Base-by-base conservation (phyloP, 2,888 invertebrate genomes). In the Lithophane socia region DNA sequence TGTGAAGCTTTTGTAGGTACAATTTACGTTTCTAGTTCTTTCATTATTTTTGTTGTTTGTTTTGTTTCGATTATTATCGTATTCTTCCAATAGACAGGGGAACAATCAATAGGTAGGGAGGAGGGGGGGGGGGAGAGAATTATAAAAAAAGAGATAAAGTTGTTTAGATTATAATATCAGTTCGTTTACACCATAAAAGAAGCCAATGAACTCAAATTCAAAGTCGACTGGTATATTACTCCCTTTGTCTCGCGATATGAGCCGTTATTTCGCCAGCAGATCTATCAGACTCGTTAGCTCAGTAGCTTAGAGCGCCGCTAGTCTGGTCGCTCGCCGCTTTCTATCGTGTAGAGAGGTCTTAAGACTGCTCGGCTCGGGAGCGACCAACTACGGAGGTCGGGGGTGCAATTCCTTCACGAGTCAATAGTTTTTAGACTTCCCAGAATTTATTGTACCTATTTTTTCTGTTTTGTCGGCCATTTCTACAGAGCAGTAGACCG, bases 391-490 rank as follows among this genome's bases (percentile, higher is more conserved):
- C 83, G 80, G 83, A 87, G 87, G 87, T 73, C 87, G 83, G 75
- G 29, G 87, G 83, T 87, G 83, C 85, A 87, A 87, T 69, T 87
- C 87, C 87, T 80, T 85, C 87, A 87, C 87, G 87, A 80, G 87
- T 86, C 84, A 47, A 71, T 37, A 4, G 4, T 47, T 73, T 71
- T 73, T 73, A 29, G 24, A n/a, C 1, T 54, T 49, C 47, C 13
- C 13, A 47, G 13, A 47, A 13, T 13, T 18, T 7, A 52, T 18
- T 52, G 18, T 52, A 52, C 18, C 9, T 10, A 44, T 1, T 44
- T 44, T 44, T 44, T 37, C 9, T 9, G 44, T 44, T 44, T 44
- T 44, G 44, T 44, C 2, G 2, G 2, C 8, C 18, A 18, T 52
- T 29, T 29, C 29, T 29, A 29, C 29, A 29, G 29, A 29, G 29